These are phyloP conservation scores for Fukomys damarensis DNA, from an alignment of 2,113 vertebrate genomes.

Conservation along the genomic window DNA sequence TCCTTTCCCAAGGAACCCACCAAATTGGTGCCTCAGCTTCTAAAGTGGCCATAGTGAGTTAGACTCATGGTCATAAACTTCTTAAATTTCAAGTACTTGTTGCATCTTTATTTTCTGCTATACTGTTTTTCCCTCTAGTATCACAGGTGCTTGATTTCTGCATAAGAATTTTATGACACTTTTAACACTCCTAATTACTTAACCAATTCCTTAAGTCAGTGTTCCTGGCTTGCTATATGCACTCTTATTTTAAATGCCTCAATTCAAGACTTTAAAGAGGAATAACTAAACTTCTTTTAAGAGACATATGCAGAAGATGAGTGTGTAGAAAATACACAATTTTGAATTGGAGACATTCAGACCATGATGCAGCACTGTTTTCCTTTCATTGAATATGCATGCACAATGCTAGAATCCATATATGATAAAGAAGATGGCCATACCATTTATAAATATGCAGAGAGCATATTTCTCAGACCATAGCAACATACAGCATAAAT, in stretches of 20 bases:
- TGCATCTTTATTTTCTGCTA: not conserved
- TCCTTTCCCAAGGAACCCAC: not conserved
- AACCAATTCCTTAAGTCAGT: not conserved
- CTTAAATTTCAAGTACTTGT: not conserved
- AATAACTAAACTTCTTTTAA: slow-evolving; percentile 10
- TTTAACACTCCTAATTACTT: not conserved
- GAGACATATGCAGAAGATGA: not conserved
- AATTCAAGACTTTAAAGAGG: not conserved
- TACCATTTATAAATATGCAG: not conserved
- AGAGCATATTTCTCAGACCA: not conserved
- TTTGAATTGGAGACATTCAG: not conserved
- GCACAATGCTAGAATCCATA: not conserved
- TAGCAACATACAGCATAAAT: not conserved
- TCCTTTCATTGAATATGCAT: not conserved
- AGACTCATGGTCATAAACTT: not conserved
- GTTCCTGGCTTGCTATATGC: not conserved
- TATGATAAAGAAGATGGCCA: not conserved
- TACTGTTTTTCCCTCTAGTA: not conserved
- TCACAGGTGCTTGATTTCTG: not conserved
- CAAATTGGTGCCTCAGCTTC: not conserved
- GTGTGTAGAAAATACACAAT: not conserved
- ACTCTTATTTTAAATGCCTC: not conserved
- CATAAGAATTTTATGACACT: not conserved
- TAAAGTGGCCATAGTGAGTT: not conserved
- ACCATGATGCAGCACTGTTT: not conserved